Percentiles rank a stretch among this genome's conserved stretches.
Conservation (phyloP, 2,888 invertebrate genomes). For the Ramazzottius varieornatus region DNA sequence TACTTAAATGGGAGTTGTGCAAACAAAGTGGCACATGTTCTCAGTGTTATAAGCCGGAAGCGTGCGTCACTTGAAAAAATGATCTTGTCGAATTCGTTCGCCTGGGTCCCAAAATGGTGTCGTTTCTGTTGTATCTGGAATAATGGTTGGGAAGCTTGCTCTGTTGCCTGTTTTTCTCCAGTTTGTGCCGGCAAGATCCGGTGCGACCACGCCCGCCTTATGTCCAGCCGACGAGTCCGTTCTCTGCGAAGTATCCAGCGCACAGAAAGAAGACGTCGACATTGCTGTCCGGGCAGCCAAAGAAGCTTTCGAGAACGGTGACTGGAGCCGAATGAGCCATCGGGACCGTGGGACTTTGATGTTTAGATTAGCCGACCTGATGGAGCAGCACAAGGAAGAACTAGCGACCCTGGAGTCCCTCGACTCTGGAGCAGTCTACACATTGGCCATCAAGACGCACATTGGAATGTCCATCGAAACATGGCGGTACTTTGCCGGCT, state of each 20-base stretch:
- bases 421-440: constrained; percentile 88
- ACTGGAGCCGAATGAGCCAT: constrained; percentile 81
- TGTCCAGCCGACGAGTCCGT: constrained; percentile 59
- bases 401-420: constrained; percentile 72
- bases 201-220: constrained; percentile 22
- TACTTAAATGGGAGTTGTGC: too few species aligned
- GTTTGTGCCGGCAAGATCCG: background rate
- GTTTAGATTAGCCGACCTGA: constrained; percentile 61
- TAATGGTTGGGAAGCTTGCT: too few species aligned
- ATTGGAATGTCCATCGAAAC: constrained; percentile 93
- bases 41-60: too few species aligned
- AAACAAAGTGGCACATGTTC: too few species aligned
- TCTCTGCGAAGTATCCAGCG: constrained; percentile 33
- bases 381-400: constrained; percentile 81
- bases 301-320: constrained; percentile 55
- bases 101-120: too few species aligned
- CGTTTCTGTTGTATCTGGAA: too few species aligned
- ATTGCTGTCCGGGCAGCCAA: constrained; percentile 62
- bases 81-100: too few species aligned
- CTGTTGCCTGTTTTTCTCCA: too few species aligned
- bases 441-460: constrained; percentile 78
- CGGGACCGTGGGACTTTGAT: constrained; percentile 60
- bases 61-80: too few species aligned
- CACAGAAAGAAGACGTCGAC: constrained; percentile 52
- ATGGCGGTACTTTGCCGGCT: constrained; percentile 84